A percentile compares a stretch with the other conserved stretches of the same genome.
Evolutionary conservation across 53 echinoderm and acorn worm genomes (phyloP).

Genomic region (Patiria pectinifera): DNA sequence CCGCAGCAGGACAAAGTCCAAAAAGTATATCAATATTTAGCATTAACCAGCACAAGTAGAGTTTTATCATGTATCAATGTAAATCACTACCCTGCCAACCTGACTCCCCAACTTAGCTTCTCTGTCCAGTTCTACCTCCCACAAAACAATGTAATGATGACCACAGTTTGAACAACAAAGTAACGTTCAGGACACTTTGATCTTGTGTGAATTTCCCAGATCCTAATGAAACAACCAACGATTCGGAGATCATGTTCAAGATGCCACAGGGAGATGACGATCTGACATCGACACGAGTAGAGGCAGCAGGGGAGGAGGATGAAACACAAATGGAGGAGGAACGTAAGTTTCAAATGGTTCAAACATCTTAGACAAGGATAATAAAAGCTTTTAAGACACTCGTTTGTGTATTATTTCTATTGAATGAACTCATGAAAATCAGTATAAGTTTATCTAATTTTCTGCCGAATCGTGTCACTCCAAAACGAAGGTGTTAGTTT

Average conservation of each 20-base stretch:
- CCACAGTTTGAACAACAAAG: too few relatives aligned
- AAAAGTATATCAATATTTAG: too few relatives aligned
- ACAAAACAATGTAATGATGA: too few relatives aligned
- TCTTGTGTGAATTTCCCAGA: background rate
- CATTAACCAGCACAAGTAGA: too few relatives aligned
- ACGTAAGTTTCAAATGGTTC: background rate
- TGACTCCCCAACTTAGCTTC: too few relatives aligned
- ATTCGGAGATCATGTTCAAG: constrained; percentile 58
- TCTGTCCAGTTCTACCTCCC: too few relatives aligned
- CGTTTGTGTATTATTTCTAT: background rate
- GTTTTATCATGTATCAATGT: too few relatives aligned
- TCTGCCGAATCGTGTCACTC: background rate
- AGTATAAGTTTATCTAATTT: background rate
- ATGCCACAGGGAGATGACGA: constrained; percentile 28
- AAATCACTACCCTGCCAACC: too few relatives aligned
- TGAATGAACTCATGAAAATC: too few relatives aligned
- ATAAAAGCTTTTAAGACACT: background rate
- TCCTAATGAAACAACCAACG: constrained; percentile 45
- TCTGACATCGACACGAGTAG: background rate
- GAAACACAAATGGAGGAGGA: constrained; percentile 64
- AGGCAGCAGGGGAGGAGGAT: constrained; percentile 42
- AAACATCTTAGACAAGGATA: background rate
- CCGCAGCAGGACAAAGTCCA: too few relatives aligned
- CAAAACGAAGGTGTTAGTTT: too few relatives aligned
- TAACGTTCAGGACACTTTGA: background rate